Percentiles rank a stretch among this genome's conserved stretches.
Conservation (phyloP, 2,888 invertebrate genomes). For the Eupsilia transversa region DNA sequence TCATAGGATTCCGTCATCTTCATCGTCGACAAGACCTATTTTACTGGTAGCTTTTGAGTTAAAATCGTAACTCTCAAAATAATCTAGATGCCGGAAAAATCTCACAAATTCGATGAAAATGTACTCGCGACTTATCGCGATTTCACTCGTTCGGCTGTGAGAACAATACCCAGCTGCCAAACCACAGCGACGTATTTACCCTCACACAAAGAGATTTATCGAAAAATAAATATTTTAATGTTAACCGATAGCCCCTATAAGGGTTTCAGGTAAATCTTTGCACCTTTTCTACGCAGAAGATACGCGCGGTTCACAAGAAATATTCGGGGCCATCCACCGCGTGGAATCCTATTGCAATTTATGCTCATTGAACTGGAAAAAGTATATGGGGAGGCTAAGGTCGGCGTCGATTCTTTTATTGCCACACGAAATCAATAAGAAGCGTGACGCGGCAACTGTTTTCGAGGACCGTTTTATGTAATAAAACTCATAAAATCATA, state of each 20-base stretch:
- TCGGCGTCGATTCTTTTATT: constrained; percentile 88
- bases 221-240: constrained; percentile 79
- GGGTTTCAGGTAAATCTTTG: constrained; percentile 84
- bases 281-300: constrained; percentile 82
- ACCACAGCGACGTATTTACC: constrained; percentile 47
- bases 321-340: constrained; percentile 85
- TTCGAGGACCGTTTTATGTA: constrained; percentile 69
- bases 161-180: constrained; percentile 43
- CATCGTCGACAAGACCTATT: constrained; percentile 60
- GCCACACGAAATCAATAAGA: constrained; percentile 86
- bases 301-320: constrained; percentile 80
- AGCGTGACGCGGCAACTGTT: constrained; percentile 82
- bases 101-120: constrained; percentile 23
- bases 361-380: constrained; percentile 89
- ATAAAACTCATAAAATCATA: constrained; percentile 76
- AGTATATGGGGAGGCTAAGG: constrained; percentile 88
- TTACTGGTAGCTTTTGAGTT: constrained; percentile 36
- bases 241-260: constrained; percentile 78
- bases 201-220: constrained; percentile 58
- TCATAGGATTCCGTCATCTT: constrained; percentile 73
- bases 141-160: constrained; percentile 35
- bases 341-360: constrained; percentile 90
- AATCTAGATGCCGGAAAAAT: constrained; percentile 33
- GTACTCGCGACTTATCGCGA: constrained; percentile 38
- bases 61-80: constrained; percentile 43